Evolutionary conservation across 2,888 invertebrate species (phyloP).

Genomic region (Epinotia nisella): DNA sequence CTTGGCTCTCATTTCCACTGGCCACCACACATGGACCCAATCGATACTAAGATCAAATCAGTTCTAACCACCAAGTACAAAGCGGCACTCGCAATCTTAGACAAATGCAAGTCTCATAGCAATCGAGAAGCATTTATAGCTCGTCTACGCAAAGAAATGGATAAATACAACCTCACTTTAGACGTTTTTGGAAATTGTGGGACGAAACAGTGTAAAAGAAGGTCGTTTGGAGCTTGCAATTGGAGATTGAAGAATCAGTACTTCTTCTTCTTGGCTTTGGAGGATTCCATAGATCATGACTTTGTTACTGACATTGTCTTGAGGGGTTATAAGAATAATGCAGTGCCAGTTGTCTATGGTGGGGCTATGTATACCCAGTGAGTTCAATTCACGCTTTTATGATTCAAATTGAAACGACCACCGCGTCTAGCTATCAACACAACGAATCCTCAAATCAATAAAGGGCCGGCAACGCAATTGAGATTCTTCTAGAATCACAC

Average conservation of each 20-base stretch:
- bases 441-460: no score
- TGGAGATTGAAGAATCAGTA: conserved; percentile 82
- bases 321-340: conserved; percentile 81
- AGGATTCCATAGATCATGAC: conserved; percentile 87
- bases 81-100: conserved; percentile 69
- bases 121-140: conserved; percentile 62
- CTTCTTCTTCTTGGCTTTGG: conserved; percentile 89
- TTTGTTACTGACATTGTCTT: conserved; percentile 79
- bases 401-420: no score
- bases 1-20: conserved; percentile 58
- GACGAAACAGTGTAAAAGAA: conserved; percentile 58
- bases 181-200: conserved; percentile 85
- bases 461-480: no score
- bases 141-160: conserved; percentile 74
- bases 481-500: no score
- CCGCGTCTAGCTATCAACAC: no score
- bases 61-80: conserved; percentile 61
- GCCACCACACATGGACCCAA: conserved; percentile 56
- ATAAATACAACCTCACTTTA: conserved; percentile 66
- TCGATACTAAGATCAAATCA: conserved; percentile 51
- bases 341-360: conserved; percentile 88
- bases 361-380: conserved; percentile 84
- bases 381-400: conserved; percentile 56
- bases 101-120: conserved; percentile 65
- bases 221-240: conserved; percentile 64